Base-by-base conservation (phyloP, 37 sponge, comb jelly and placozoan species). In the Axinella damicornis region DNA sequence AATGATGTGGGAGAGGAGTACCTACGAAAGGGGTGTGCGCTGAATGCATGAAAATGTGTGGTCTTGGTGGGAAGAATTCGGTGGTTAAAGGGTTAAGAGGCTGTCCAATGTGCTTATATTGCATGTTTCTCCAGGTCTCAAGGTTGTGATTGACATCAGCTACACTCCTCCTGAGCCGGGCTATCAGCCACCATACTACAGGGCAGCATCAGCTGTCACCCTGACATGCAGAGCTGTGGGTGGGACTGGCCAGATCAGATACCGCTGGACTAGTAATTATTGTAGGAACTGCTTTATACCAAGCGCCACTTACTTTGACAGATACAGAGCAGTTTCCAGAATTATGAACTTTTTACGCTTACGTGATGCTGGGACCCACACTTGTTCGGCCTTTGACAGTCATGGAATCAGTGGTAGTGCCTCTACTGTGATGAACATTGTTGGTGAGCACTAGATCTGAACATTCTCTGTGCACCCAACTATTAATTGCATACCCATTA, bases 371-470 rank as follows among this genome's bases (percentile, higher is more conserved):
- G 75, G 75, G 17, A 57, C 56, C 17, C 75, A 74, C 58, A 74
- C 75, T 17, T 74, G 75, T 27, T 55, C 30, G 25, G 75, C 54
- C 24, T 55, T 36, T 57, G 75, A 74, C 33, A 24, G 33, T 56
- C 46, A 9, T 4, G 58, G 75, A 52, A 74, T 55, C 58, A 57
- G n/a, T 35, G 75, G 75, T 16, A 56, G 58, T 19, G 31, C 53
- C 53, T 32, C 33, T 56, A 74, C 58, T 18, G 58, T 55, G 58
- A 74, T 74, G 75, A 55, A 52, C 2, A 12, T 74, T 19, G 24
- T 74, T 27, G 75, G 75, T 57, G 33, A 55, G 75, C n/a, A n/a
- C n/a, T 74, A 28, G 75, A 59, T 57, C 11, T n/a, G 75, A n/a
- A n/a, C n/a, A n/a, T n/a, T n/a, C n/a, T n/a, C n/a, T 31, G 5